Evolutionary conservation across 2,888 invertebrate species (phyloP).

Genomic region (Ennomos quercinarius): DNA sequence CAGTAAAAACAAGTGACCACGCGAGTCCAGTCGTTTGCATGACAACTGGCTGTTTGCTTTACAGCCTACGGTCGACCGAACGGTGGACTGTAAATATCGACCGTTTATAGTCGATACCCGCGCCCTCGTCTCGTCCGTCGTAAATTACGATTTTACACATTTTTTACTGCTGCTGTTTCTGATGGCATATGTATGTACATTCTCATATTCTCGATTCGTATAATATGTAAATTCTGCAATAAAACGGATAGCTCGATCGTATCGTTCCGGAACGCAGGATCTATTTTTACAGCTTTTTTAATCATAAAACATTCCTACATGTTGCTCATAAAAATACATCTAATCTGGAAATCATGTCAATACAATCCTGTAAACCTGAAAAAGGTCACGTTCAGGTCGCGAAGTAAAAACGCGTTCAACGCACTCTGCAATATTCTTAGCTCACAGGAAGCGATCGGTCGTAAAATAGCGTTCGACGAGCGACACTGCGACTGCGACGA

Average conservation of each 20-base stretch:
- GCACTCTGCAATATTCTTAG: conserved; percentile 48
- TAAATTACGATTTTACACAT: conserved; percentile 41
- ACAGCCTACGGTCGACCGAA: conserved; percentile 4
- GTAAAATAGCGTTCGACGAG: conserved; percentile 56
- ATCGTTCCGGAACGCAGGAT: conserved; percentile 7
- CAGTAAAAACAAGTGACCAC: conserved; percentile 17
- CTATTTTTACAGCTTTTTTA: conserved; percentile 10
- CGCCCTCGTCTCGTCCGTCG: conserved; percentile 28
- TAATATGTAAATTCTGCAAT: conserved; percentile 24
- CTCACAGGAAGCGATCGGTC: conserved; percentile 61
- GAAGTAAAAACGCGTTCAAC: conserved; percentile 37
- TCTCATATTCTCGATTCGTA: conserved; percentile 29
- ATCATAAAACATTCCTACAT: conserved; percentile 10
- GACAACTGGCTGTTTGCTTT: conserved; percentile 24
- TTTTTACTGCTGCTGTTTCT: conserved; percentile 33
- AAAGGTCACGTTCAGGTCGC: conserved; percentile 24
- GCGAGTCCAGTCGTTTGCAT: conserved; percentile 14
- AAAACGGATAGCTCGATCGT: conserved; percentile 13
- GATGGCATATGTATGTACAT: conserved; percentile 31
- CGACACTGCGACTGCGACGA: conserved; percentile 40
- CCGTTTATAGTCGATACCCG: conserved; percentile 28
- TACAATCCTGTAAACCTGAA: neutral
- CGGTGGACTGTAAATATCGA: conserved; percentile 23
- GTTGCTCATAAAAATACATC: neutral
- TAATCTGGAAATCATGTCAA: neutral